These are phyloP conservation scores for Danaus chrysippus DNA, from an alignment of 2,888 invertebrate genomes.

Conservation along the genomic window DNA sequence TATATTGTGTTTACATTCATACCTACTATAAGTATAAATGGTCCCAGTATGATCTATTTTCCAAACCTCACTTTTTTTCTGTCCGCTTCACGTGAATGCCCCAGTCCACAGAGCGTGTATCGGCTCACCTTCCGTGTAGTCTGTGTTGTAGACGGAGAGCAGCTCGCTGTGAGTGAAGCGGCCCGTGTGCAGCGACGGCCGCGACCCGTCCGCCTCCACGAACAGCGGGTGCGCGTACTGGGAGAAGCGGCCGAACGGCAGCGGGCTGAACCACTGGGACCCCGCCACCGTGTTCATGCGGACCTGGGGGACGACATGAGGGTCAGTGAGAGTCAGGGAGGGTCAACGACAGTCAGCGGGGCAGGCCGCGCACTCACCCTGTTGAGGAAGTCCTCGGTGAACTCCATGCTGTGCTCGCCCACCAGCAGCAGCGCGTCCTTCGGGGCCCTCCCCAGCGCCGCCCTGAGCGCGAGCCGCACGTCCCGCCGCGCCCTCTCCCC, in stretches of 20 bases:
- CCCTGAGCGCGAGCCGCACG: constrained; percentile 82
- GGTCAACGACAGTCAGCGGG: not conserved
- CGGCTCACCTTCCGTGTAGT: constrained; percentile 79
- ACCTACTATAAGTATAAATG: no score
- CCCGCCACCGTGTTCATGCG: constrained; percentile 96
- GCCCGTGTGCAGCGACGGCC: constrained; percentile 82
- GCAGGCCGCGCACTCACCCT: constrained; percentile 77
- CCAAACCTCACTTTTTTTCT: no score
- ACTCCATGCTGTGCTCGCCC: constrained; percentile 82
- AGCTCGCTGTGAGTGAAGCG: constrained; percentile 88
- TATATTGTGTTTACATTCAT: no score
- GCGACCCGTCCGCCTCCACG: constrained; percentile 78
- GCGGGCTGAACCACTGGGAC: constrained; percentile 94
- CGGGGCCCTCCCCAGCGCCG: constrained; percentile 84
- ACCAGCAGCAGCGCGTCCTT: constrained; percentile 86
- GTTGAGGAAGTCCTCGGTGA: constrained; percentile 92
- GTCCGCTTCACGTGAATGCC: no score
- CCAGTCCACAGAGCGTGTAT: no score
- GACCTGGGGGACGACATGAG: constrained; percentile 85
- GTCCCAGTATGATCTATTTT: no score
- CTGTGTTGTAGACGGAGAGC: constrained; percentile 89
- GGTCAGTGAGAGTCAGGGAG: not conserved
- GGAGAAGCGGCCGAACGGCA: constrained; percentile 93
- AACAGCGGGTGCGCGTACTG: constrained; percentile 86
- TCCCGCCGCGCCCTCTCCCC: constrained; percentile 84